These are phyloP conservation scores for Heliconius erato DNA, from an alignment of 2,888 invertebrate genomes.

Conservation along the genomic window DNA sequence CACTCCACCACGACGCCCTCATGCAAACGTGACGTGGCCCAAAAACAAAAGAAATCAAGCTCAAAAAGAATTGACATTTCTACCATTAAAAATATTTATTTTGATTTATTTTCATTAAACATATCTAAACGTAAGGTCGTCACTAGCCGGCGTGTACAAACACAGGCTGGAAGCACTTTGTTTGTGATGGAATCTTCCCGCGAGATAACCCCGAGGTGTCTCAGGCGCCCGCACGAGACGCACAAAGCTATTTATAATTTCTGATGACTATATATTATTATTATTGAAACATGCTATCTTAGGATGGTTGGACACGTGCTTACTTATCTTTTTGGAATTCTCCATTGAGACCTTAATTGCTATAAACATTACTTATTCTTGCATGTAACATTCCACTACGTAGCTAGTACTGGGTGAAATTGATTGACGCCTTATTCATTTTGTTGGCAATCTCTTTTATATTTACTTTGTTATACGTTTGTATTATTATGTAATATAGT, in stretches of 20 bases:
- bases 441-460: constrained; percentile 26
- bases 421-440: constrained; percentile 24
- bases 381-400: constrained; percentile 39
- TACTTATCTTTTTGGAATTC: constrained; percentile 59
- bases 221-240: constrained; percentile 72
- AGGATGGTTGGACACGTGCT: constrained; percentile 59
- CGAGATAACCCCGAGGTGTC: constrained; percentile 77
- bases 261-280: constrained; percentile 51
- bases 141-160: constrained; percentile 36
- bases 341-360: constrained; percentile 54
- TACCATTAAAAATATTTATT: background rate
- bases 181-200: constrained; percentile 84
- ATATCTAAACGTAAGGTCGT: constrained; percentile 43
- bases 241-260: constrained; percentile 59
- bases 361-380: constrained; percentile 43
- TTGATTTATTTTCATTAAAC: constrained; percentile 4
- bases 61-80: background rate
- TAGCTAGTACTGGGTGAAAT: constrained; percentile 19
- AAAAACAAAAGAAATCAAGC: background rate
- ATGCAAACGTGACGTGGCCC: background rate
- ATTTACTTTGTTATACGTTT: background rate
- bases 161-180: constrained; percentile 60
- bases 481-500: background rate
- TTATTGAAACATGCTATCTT: constrained; percentile 58
- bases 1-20: too few relatives aligned